Conservation (phyloP, 1,140 invertebrate genomes). For the Hydropsyche tenuis region DNA sequence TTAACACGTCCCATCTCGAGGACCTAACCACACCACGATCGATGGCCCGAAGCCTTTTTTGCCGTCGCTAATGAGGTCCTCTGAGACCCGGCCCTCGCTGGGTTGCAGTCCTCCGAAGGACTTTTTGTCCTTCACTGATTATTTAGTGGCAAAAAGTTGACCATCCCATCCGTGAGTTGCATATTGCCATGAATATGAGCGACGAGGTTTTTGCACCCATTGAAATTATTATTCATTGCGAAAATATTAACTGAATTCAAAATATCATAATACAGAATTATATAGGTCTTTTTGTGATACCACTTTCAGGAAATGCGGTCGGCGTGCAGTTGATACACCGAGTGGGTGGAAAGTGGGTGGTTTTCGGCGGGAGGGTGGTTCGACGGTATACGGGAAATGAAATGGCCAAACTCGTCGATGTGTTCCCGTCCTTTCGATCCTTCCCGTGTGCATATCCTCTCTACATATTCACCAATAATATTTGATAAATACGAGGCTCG, state of each 20-base stretch:
- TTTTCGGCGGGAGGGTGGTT: too few relatives aligned
- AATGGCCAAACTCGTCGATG: conserved; percentile 23
- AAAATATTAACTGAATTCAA: too few relatives aligned
- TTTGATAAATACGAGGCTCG: conserved; percentile 41
- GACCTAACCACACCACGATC: conserved; percentile 8
- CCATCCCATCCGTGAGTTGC: background rate
- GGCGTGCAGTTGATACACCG: background rate
- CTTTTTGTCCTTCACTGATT: conserved; percentile 3
- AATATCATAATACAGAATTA: too few relatives aligned
- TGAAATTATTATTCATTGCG: too few relatives aligned
- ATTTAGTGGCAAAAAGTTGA: conserved; percentile 11
- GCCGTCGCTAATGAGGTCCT: conserved; percentile 23
- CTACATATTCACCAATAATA: conserved; percentile 40
- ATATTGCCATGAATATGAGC: background rate
- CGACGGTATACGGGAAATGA: conserved; percentile 45
- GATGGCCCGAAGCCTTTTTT: conserved; percentile 20
- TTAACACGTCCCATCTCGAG: conserved; percentile 14
- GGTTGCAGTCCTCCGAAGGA: background rate
- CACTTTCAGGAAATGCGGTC: background rate
- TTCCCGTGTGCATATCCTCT: background rate
- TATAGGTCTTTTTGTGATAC: background rate
- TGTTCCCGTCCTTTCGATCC: background rate
- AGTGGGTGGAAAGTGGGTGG: too few relatives aligned
- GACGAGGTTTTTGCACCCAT: background rate
- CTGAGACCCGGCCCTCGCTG: conserved; percentile 1